Evolutionary conservation across 2,113 vertebrate genomes (phyloP), one percentile per base, ranked within the genome.

Genomic region (Lates calcarifer): DNA sequence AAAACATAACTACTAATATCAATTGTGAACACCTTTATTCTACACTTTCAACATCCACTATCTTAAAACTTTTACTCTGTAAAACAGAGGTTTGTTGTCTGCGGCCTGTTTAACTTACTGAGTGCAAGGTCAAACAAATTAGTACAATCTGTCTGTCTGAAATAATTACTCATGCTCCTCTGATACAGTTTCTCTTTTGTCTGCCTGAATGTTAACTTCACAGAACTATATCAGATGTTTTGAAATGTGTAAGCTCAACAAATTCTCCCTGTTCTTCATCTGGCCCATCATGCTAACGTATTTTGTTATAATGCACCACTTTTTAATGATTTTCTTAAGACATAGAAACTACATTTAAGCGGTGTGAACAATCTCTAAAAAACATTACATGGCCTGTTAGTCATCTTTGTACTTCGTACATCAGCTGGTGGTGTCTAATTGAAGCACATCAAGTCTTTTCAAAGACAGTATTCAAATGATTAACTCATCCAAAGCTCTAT

Each of bases 401-500:
- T 63, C 18, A 35, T 55, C 62, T 28, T 67, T 11, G 13, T 66
- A 33, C 26, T 37, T 35, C 13, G 56, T 62, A 20, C n/a, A 56
- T 75, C 15, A 65, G 35, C 26, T 60, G n/a, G 26, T 74, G 18
- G 65, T 64, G 66, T 79, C 60, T 37, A 45, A 65, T 62, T 81
- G 13, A 29, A 61, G 33, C 39, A 24, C 70, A 80, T 68, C 41
- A n/a, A 24, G 24, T 10, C 26, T 53, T 72, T 57, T 81, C 45
- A 47, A 62, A 60, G 58, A 66, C 14, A 33, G 41, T 28, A 24
- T 58, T 77, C 37, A 55, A 68, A 28, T 86, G 63, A 87, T 77
- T 88, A 74, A 82, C 74, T 62, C 71, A 43, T 78, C 80, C 47
- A 62, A 62, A 69, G 62, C 67, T 76, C 28, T 51, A 60, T 69